Percentiles rank a stretch among this genome's conserved stretches.
Conservation (phyloP, 2,113 vertebrate species). For the Colistium nudipinnis region DNA sequence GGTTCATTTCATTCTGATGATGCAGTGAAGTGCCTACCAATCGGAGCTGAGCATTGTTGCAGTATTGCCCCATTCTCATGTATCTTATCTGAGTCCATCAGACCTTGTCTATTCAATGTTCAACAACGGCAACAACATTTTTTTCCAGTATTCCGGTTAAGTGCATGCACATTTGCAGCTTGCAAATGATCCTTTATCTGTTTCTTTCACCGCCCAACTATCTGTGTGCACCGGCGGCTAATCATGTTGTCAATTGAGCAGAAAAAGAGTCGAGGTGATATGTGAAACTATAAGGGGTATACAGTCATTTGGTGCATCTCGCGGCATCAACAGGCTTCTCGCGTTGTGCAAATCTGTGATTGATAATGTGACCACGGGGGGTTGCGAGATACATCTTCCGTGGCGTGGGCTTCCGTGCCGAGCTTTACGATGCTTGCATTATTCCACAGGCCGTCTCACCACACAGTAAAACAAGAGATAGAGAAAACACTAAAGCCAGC, state of each 20-base stretch:
- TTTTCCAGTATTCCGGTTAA: background rate
- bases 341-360: background rate
- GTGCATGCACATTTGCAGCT: background rate
- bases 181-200: slow-evolving; percentile 17
- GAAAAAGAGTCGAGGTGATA: background rate
- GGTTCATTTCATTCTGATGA: background rate
- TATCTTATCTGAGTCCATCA: slow-evolving; percentile 9
- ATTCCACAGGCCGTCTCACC: slow-evolving; percentile 3
- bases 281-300: background rate
- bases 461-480: slow-evolving; percentile 16
- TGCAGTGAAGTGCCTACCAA: slow-evolving; percentile 28
- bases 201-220: slow-evolving; percentile 17
- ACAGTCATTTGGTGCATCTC: background rate
- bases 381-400: background rate
- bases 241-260: slow-evolving; percentile 16
- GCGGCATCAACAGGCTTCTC: background rate
- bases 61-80: background rate
- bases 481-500: slow-evolving; percentile 6
- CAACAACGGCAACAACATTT: background rate
- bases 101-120: background rate
- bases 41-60: slow-evolving; percentile 1
- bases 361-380: background rate
- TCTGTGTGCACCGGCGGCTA: slow-evolving; percentile 25
- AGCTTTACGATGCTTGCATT: slow-evolving; percentile 5
- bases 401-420: background rate